Evolutionary conservation across 2,888 invertebrate species (phyloP).

Genomic region (Rhimphoctona megacephalus): DNA sequence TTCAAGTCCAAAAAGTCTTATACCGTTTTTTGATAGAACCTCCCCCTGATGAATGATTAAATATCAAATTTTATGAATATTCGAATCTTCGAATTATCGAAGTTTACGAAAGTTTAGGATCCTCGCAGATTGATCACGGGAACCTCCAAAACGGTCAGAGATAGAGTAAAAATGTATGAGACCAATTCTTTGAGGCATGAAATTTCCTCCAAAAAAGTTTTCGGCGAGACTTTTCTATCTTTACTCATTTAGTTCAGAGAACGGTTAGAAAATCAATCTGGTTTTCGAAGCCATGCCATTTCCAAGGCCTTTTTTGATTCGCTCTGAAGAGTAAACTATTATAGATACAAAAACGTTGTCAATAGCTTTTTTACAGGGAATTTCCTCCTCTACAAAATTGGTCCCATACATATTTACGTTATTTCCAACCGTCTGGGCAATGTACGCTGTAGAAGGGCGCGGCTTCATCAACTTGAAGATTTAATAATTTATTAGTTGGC

Average conservation of each 20-base stretch:
- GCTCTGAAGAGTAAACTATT: neutral
- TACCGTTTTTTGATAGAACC: neutral
- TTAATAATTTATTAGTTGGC: neutral
- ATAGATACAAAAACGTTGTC: neutral
- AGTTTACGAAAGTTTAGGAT: neutral
- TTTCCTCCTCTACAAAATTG: neutral
- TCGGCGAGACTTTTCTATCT: neutral
- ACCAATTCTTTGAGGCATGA: neutral
- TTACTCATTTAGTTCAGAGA: neutral
- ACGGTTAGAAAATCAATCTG: neutral
- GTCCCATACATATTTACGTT: neutral
- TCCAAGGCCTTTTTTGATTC: neutral
- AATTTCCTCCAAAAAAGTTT: neutral
- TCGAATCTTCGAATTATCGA: no score
- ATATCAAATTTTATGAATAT: neutral
- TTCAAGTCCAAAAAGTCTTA: neutral
- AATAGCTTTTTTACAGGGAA: neutral
- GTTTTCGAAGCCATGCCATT: neutral
- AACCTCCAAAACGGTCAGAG: neutral
- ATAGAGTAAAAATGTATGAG: neutral
- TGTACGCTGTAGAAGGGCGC: neutral
- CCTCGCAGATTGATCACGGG: neutral
- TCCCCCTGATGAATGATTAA: neutral
- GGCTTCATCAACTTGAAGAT: neutral
- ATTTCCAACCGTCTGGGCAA: neutral